Evolutionary conservation across 1,140 invertebrate species (phyloP).

Genomic region (Drosophila suzukii): DNA sequence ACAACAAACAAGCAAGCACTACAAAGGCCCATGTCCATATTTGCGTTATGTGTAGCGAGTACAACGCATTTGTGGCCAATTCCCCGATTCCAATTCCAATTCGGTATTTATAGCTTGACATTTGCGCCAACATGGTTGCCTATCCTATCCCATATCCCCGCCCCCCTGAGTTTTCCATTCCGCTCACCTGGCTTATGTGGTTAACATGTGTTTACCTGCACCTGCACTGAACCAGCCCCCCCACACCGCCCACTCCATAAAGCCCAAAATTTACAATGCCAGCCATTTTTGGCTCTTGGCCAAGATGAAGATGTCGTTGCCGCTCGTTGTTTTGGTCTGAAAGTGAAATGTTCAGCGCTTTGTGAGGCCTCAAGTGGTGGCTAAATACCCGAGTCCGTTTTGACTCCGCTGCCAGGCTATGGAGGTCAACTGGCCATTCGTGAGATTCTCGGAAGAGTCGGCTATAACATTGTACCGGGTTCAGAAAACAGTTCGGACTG

Average conservation of each 20-base stretch:
- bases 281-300: conserved; percentile 70
- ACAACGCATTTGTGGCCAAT: conserved; percentile 73
- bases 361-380: conserved; percentile 41
- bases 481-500: conserved; percentile 42
- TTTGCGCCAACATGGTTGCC: conserved; percentile 63
- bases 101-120: conserved; percentile 80
- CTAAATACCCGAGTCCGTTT: conserved; percentile 10
- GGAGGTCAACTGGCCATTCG: conserved; percentile 62
- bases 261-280: conserved; percentile 68
- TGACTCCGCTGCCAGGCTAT: conserved; percentile 32
- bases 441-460: conserved; percentile 60
- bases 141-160: background rate
- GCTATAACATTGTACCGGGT: conserved; percentile 55
- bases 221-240: conserved; percentile 60
- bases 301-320: conserved; percentile 73
- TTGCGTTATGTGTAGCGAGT: conserved; percentile 73
- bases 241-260: conserved; percentile 25
- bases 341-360: conserved; percentile 70
- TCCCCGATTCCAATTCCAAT: conserved; percentile 72
- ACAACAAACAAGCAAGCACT: conserved; percentile 31
- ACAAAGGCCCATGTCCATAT: conserved; percentile 67
- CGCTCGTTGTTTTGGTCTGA: conserved; percentile 44
- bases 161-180: background rate
- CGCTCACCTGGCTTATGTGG: conserved; percentile 26
- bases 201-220: conserved; percentile 74